phyloP scores from a whole-genome alignment of 1,140 invertebrate species.

The Pectinophora gossypiella region DNA sequence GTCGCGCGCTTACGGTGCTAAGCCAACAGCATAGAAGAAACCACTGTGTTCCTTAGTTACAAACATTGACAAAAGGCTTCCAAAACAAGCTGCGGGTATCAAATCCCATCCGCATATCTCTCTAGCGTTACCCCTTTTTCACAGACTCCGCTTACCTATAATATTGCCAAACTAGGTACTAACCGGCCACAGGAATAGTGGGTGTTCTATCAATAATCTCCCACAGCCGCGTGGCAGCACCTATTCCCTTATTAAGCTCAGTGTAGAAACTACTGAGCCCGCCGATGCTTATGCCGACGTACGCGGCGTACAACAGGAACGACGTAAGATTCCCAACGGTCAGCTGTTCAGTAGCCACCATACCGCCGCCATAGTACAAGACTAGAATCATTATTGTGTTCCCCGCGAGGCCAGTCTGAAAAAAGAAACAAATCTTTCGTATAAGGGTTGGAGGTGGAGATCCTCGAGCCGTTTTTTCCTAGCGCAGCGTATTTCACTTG shows the following conservation, averaged over 20 bases:
- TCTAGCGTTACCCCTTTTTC: too few species aligned
- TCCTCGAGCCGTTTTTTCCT: too few species aligned
- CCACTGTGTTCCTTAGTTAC: too few species aligned
- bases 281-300: slow-evolving; percentile 92
- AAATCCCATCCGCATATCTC: too few species aligned
- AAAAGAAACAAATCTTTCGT: slow-evolving; percentile 29
- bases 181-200: slow-evolving; percentile 81
- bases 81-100: too few species aligned
- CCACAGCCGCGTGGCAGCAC: slow-evolving; percentile 92
- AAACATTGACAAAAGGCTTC: too few species aligned
- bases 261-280: slow-evolving; percentile 94
- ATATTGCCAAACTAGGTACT: too few species aligned
- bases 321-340: slow-evolving; percentile 93
- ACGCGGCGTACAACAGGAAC: slow-evolving; percentile 94
- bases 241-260: slow-evolving; percentile 94
- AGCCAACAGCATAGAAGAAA: too few species aligned
- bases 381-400: slow-evolving; percentile 95
- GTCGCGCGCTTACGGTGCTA: too few species aligned
- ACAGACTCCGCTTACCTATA: too few species aligned
- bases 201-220: slow-evolving; percentile 91
- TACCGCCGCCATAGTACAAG: slow-evolving; percentile 93
- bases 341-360: slow-evolving; percentile 88
- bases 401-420: slow-evolving; percentile 93
- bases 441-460: too few species aligned
- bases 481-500: too few species aligned